Evolutionary conservation across 1,140 invertebrate species (phyloP).

Genomic region (Cecropterus lyciades): DNA sequence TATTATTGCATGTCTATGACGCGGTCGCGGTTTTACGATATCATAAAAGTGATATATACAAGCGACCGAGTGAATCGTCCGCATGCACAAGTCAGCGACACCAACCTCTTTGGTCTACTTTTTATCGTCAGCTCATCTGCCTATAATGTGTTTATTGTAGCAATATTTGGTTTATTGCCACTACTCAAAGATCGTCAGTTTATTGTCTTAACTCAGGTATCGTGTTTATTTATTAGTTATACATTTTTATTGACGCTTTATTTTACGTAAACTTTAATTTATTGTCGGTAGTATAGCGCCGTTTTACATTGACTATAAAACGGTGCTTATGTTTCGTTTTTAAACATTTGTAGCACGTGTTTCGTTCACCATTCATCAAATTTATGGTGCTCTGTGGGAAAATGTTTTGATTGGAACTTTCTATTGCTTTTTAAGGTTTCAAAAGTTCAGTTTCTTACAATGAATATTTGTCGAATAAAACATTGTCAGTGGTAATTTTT

Average conservation of each 20-base stretch:
- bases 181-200: conserved; percentile 75
- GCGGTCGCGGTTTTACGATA: conserved; percentile 72
- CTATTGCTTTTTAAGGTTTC: conserved; percentile 27
- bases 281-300: conserved; percentile 78
- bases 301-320: conserved; percentile 84
- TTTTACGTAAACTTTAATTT: conserved; percentile 84
- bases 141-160: conserved; percentile 81
- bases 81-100: conserved; percentile 16
- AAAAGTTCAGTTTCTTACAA: not conserved
- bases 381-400: conserved; percentile 81
- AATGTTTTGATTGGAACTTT: conserved; percentile 70
- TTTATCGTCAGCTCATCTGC: conserved; percentile 74
- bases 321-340: conserved; percentile 78
- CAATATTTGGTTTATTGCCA: conserved; percentile 82
- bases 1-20: conserved; percentile 73
- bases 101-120: conserved; percentile 53
- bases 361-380: conserved; percentile 83
- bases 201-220: conserved; percentile 82
- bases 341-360: conserved; percentile 82
- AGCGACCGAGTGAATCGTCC: conserved; percentile 24
- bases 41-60: conserved; percentile 78
- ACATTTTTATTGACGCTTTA: conserved; percentile 83
- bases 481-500: not conserved
- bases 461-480: not conserved
- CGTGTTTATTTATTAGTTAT: conserved; percentile 84